Evolutionary conservation across 2,797 vertebrate species (phyloP).

Genomic region (Amblyopsis hoosieri): DNA sequence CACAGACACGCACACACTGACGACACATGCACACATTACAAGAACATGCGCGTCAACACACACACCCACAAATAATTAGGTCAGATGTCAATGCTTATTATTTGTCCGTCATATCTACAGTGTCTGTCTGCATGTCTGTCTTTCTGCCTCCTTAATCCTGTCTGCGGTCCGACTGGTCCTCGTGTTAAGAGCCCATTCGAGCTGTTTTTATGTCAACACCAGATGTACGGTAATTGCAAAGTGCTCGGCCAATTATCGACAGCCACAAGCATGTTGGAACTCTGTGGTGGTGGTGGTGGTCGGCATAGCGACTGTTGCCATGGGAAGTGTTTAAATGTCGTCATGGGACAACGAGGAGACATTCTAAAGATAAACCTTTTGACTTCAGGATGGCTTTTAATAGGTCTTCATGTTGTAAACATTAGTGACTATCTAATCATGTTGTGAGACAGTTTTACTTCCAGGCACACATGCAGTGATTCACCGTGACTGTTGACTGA

Average conservation of each 20-base stretch:
- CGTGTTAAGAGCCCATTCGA: neutral
- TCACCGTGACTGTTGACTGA: neutral
- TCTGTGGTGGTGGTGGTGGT: constrained; percentile 23
- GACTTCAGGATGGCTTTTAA: constrained; percentile 38
- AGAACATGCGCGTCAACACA: neutral
- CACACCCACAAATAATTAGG: neutral
- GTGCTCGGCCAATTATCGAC: constrained; percentile 36
- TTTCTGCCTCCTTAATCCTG: neutral
- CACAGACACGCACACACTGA: neutral
- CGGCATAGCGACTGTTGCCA: constrained; percentile 60
- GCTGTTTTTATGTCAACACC: constrained; percentile 20
- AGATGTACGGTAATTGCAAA: constrained; percentile 24
- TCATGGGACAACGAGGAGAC: constrained; percentile 37
- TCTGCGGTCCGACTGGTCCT: neutral
- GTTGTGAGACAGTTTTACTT: constrained; percentile 1
- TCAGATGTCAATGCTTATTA: neutral
- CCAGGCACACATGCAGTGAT: constrained; percentile 1
- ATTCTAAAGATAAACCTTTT: constrained; percentile 54
- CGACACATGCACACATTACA: neutral
- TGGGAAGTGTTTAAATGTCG: constrained; percentile 49
- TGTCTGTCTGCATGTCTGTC: neutral
- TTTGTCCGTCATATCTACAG: neutral
- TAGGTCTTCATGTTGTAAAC: constrained; percentile 59
- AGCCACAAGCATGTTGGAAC: constrained; percentile 15
- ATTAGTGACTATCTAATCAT: constrained; percentile 39